Percentiles rank a stretch among this genome's conserved stretches.
Evolutionary conservation across 2,113 vertebrate genomes (phyloP).

Genomic region (Echinops telfairi): DNA sequence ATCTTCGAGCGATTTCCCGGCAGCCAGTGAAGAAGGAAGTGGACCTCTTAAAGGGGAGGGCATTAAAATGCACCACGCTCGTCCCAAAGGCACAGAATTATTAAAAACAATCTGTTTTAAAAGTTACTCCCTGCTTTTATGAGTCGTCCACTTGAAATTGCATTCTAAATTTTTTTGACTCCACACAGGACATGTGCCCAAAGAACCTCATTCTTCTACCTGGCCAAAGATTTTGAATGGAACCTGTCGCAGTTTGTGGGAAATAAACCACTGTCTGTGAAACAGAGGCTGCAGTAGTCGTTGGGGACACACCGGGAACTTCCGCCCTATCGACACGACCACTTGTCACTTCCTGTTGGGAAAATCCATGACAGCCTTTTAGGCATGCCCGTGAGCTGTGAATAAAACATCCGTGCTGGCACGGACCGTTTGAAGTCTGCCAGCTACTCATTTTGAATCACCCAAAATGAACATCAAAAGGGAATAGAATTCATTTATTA

Average conservation of each 20-base stretch:
- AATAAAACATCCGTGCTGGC: constrained; percentile 73
- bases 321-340: not conserved
- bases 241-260: not conserved
- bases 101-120: constrained; percentile 73
- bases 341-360: constrained; percentile 53
- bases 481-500: constrained; percentile 69
- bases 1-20: constrained; percentile 67
- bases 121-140: constrained; percentile 53
- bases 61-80: not conserved
- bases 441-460: constrained; percentile 78
- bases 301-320: constrained; percentile 23
- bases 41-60: constrained; percentile 17
- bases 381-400: constrained; percentile 40
- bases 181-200: not conserved
- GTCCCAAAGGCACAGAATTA: constrained; percentile 70
- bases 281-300: constrained; percentile 30
- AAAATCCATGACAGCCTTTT: constrained; percentile 61
- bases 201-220: constrained; percentile 5
- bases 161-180: constrained; percentile 46
- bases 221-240: constrained; percentile 32
- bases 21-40: constrained; percentile 47
- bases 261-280: constrained; percentile 34
- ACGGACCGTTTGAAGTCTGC: constrained; percentile 72
- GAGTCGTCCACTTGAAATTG: constrained; percentile 15
- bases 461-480: constrained; percentile 81